phyloP scores from a whole-genome alignment of 2,113 vertebrate species.

The Gobiocypris rarus region DNA sequence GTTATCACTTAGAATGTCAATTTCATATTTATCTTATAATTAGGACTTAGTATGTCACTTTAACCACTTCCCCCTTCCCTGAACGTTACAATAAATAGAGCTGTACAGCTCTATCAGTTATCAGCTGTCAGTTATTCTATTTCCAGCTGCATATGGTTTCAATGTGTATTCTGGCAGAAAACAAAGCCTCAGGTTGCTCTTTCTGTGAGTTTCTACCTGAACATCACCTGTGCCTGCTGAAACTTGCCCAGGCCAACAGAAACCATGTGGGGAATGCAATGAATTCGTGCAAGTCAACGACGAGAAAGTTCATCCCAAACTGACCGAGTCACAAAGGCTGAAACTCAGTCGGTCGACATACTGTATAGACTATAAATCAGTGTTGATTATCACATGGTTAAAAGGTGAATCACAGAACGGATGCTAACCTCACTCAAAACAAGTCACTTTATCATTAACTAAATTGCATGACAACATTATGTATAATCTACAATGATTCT shows the following conservation, averaged over 20 bases:
- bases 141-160: too few species aligned
- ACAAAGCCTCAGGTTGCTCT: neutral
- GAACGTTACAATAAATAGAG: neutral
- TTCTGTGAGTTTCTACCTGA: neutral
- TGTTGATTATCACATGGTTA: neutral
- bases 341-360: too few species aligned
- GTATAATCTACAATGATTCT: neutral
- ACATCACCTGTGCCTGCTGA: constrained; percentile 11
- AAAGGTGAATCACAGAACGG: neutral
- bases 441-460: neutral
- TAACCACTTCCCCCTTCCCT: too few species aligned
- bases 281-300: neutral
- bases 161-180: neutral
- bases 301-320: neutral
- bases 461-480: neutral
- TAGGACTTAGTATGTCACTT: too few species aligned
- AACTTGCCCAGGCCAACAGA: constrained; percentile 19
- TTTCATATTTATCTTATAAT: too few species aligned
- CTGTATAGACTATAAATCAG: neutral
- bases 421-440: neutral
- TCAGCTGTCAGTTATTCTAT: neutral
- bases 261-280: constrained; percentile 27
- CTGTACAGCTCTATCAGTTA: neutral
- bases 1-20: too few species aligned
- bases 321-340: neutral